Evolutionary conservation across 2,888 invertebrate species (phyloP).

Genomic region (Cyrtodaria siliqua): DNA sequence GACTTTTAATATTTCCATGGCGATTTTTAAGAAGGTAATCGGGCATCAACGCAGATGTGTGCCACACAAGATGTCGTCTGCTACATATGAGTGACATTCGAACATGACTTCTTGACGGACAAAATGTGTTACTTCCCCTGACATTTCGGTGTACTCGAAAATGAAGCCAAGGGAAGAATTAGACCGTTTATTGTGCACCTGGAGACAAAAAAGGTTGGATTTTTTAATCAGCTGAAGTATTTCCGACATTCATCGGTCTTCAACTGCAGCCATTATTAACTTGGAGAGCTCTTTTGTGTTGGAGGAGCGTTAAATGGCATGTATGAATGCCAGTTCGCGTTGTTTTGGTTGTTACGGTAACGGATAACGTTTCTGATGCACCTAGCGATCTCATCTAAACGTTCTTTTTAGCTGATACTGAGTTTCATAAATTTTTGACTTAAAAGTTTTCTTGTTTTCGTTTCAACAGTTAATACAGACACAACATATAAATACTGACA

Average conservation of each 20-base stretch:
- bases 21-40: background rate
- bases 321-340: slow-evolving; percentile 47
- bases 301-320: slow-evolving; percentile 28
- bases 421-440: too few species aligned
- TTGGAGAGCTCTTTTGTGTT: slow-evolving; percentile 27
- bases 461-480: too few species aligned
- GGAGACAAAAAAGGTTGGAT: slow-evolving; percentile 34
- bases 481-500: too few species aligned
- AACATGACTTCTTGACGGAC: too few species aligned
- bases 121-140: too few species aligned
- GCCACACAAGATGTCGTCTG: slow-evolving; percentile 30
- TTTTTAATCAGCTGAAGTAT: slow-evolving; percentile 38
- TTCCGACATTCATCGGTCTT: slow-evolving; percentile 28
- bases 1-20: too few species aligned
- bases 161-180: slow-evolving; percentile 34
- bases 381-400: background rate
- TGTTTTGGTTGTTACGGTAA: slow-evolving; percentile 44
- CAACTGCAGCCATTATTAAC: slow-evolving; percentile 22
- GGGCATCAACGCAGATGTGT: slow-evolving; percentile 14
- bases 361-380: slow-evolving; percentile 5
- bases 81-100: background rate
- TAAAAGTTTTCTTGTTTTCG: too few species aligned
- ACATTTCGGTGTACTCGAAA: slow-evolving; percentile 23
- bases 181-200: slow-evolving; percentile 48
- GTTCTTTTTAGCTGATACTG: too few species aligned